phyloP scores from a whole-genome alignment of 2,113 vertebrate genomes.

The Argyrosomus japonicus region DNA sequence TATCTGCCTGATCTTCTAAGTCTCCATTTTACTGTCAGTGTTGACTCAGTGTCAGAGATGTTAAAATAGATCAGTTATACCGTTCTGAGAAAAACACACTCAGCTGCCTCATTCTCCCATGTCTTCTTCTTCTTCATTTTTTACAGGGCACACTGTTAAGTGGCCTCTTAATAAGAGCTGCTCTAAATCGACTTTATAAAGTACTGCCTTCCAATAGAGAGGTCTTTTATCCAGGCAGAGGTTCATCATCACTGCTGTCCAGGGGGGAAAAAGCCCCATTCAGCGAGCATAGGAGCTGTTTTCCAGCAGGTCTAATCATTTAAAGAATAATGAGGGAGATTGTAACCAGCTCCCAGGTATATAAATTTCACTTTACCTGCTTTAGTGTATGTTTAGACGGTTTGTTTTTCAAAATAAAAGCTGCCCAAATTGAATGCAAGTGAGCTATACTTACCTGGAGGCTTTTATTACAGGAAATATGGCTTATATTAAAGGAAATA shows the following conservation, averaged over 20 bases:
- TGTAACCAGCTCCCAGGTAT: conserved; percentile 11
- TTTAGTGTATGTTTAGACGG: not conserved
- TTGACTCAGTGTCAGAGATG: conserved; percentile 30
- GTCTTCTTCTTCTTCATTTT: conserved; percentile 7
- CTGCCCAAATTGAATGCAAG: not conserved
- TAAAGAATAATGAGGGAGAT: conserved; percentile 39
- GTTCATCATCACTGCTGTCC: conserved; percentile 11
- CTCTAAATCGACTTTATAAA: conserved; percentile 11
- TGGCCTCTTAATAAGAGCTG: conserved; percentile 5
- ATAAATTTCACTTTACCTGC: conserved; percentile 1
- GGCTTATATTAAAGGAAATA: too few relatives aligned
- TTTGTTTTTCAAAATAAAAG: conserved; percentile 19
- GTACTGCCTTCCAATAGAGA: conserved; percentile 2
- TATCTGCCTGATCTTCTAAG: conserved; percentile 15
- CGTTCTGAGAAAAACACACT: not conserved
- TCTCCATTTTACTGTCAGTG: conserved; percentile 14
- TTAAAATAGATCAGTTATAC: conserved; percentile 19
- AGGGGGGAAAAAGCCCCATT: not conserved
- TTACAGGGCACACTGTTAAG: conserved; percentile 7
- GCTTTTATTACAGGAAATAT: too few relatives aligned
- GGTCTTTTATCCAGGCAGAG: conserved; percentile 8
- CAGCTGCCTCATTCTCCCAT: not conserved
- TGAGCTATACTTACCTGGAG: too few relatives aligned
- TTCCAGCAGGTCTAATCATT: conserved; percentile 48
- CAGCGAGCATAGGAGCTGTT: conserved; percentile 31